phyloP scores from a whole-genome alignment of 2,888 invertebrate species.

The Pseudococcus jackbeardsleyi region DNA sequence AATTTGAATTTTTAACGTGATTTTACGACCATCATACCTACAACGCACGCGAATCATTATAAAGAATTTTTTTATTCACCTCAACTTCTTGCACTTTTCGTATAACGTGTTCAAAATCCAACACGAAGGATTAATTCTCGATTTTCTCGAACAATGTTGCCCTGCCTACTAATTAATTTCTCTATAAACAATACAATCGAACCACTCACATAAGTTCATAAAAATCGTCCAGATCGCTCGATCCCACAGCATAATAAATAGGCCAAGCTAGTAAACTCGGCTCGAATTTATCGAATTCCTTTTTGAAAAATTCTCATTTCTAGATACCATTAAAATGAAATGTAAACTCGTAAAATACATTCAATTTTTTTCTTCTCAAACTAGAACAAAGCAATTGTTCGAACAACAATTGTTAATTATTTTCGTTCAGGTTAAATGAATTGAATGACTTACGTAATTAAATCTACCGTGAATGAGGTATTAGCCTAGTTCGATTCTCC shows the following conservation, averaged over 20 bases:
- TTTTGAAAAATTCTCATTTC: conserved; percentile 39
- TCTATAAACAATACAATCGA: too few relatives aligned
- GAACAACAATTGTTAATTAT: conserved; percentile 60
- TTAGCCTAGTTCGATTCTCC: conserved; percentile 54
- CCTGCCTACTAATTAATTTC: too few relatives aligned
- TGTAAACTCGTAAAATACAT: conserved; percentile 52
- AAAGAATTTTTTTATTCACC: background rate
- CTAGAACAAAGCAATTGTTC: conserved; percentile 56
- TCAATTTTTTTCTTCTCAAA: conserved; percentile 14
- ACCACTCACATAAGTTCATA: background rate
- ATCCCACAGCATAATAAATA: conserved; percentile 6
- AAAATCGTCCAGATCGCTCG: background rate
- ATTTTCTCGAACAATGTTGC: too few relatives aligned
- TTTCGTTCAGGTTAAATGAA: conserved; percentile 61
- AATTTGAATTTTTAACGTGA: too few relatives aligned
- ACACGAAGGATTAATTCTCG: too few relatives aligned
- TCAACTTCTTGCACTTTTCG: too few relatives aligned
- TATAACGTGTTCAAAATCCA: too few relatives aligned
- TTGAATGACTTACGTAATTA: conserved; percentile 60
- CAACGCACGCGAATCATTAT: too few relatives aligned
- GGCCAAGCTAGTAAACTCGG: conserved; percentile 36
- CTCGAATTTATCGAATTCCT: conserved; percentile 45
- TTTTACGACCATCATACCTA: too few relatives aligned
- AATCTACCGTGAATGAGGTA: conserved; percentile 59
- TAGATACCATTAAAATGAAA: conserved; percentile 50